Base-by-base conservation (phyloP, 92 coral and sea anemone species). In the Meandrina meandrites region DNA sequence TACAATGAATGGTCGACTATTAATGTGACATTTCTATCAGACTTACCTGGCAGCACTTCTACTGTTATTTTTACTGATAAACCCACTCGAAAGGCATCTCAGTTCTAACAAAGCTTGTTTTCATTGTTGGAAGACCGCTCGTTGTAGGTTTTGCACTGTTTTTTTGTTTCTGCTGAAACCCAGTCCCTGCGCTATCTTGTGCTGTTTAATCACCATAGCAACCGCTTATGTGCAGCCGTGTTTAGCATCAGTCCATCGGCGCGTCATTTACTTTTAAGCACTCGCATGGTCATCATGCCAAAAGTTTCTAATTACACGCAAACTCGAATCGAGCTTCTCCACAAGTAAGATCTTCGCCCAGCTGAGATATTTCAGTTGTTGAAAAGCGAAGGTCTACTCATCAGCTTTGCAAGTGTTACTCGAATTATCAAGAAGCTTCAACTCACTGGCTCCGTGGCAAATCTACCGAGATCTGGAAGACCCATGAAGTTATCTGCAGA, bases 401-500 rank as follows among this genome's bases (percentile, higher is more conserved):
- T 51, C 22, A 77, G 89, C 76, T 42, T 86, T 42, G 18, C 84
- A 19, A 66, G 45, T 48, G 64, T 77, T 11, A 42, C 89, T 16
- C 62, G 70, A 19, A 36, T 86, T 16, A 21, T 86, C 21, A 60
- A 76, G 30, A 76, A 78, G 66, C 51, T 57, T 15, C 45, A 1
- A 22, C 36, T 24, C 14, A 86, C 89, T 24, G 82, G 76, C 45
- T 76, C 76, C 1, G 47, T 68, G 32, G 72, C 48, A 60, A 69
- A 86, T 78, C 36, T 86, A 67, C 69, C 71, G 17, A 34, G 37
- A 19, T 78, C 15, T 4, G 87, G 79, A 15, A 70, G 90, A 81
- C 90, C 90, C 8, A 57, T 31, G 22, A 87, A 79, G 80, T 32
- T 87, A 31, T 53, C 90, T 11, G 67, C 18, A 32, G 81, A 68